A percentile compares a stretch with the other conserved stretches of the same genome.
phyloP scores from a whole-genome alignment of 2,113 vertebrate species.

The Zosterops borbonicus region DNA sequence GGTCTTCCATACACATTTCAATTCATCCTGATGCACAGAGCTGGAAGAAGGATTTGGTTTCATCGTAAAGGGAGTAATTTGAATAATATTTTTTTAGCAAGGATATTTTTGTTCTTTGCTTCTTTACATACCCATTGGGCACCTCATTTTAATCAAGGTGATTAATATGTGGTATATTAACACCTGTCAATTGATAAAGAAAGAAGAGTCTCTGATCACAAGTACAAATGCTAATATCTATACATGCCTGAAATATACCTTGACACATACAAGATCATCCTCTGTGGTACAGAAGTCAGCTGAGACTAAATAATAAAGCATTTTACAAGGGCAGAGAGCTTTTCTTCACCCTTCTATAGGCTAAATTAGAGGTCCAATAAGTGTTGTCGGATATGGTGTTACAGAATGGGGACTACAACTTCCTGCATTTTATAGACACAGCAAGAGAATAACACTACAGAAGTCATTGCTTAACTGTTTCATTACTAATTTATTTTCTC shows the following conservation, averaged over 20 bases:
- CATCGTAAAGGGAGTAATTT: neutral
- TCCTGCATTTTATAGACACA: neutral
- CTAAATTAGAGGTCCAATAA: neutral
- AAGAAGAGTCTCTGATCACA: neutral
- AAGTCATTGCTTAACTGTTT: neutral
- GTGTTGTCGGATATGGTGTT: neutral
- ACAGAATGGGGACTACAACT: neutral
- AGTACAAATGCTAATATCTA: neutral
- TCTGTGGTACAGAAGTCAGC: neutral
- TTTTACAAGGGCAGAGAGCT: neutral
- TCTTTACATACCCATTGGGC: neutral
- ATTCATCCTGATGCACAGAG: neutral
- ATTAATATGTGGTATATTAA: neutral
- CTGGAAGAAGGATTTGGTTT: neutral
- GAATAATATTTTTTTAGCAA: neutral
- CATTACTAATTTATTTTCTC: neutral
- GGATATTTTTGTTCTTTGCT: neutral
- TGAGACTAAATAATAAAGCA: neutral
- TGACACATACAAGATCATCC: neutral
- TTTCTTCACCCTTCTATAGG: neutral
- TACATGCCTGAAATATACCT: neutral
- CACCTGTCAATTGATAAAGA: neutral
- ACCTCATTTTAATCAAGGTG: neutral
- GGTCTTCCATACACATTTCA: neutral
- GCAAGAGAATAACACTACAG: neutral